phyloP scores from a whole-genome alignment of 2,797 vertebrate species.

The Halcyon badia region DNA sequence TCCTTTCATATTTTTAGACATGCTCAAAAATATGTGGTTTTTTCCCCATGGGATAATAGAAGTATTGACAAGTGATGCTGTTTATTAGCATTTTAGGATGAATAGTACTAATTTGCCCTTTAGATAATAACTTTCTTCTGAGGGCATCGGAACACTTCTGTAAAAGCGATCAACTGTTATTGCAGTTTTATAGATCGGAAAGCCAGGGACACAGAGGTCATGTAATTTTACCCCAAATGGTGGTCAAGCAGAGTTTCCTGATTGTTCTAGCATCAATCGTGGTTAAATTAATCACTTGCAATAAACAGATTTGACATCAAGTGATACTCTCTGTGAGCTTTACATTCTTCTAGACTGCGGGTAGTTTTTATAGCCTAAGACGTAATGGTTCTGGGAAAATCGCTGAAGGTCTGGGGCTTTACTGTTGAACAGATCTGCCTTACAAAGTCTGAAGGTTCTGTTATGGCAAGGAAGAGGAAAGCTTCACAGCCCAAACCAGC shows the following conservation, averaged over 20 bases:
- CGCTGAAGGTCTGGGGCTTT: neutral
- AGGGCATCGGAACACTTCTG: neutral
- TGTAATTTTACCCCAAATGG: neutral
- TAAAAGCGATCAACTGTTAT: neutral
- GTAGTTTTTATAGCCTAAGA: neutral
- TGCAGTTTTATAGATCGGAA: neutral
- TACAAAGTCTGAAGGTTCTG: neutral
- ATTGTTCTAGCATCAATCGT: neutral
- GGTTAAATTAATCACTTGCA: neutral
- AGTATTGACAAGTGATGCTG: neutral
- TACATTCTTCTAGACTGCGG: neutral
- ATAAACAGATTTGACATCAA: neutral
- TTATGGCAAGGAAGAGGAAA: neutral
- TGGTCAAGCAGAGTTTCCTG: neutral
- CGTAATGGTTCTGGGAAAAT: neutral
- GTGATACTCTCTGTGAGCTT: neutral
- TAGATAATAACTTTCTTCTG: neutral
- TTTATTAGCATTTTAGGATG: constrained; percentile 29
- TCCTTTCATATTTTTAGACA: constrained; percentile 42
- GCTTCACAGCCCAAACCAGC: neutral
- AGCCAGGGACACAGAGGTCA: neutral
- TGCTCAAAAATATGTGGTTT: neutral
- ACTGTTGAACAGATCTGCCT: neutral
- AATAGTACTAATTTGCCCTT: constrained; percentile 34
- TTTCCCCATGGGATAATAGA: neutral